A percentile compares a stretch with the other conserved stretches of the same genome.
Evolutionary conservation across 1,140 invertebrate species (phyloP).

Genomic region (Macrobrachium nipponense): DNA sequence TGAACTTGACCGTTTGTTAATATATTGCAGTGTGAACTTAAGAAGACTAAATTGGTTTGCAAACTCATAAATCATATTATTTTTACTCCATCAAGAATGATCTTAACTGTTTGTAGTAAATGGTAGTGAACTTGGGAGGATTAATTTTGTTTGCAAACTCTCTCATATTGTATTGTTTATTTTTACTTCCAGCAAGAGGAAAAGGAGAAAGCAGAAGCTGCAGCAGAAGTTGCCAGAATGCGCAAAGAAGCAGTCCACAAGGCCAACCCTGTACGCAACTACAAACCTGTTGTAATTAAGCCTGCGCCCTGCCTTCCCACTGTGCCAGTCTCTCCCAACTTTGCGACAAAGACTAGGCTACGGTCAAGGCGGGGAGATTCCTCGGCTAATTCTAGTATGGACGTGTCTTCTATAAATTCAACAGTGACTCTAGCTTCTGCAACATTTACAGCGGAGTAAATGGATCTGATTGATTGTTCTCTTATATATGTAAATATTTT

Average conservation of each 20-base stretch:
- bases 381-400: constrained; percentile 21
- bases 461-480: neutral
- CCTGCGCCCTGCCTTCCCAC: constrained; percentile 68
- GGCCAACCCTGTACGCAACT: constrained; percentile 69
- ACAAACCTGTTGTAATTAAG: constrained; percentile 67
- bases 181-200: constrained; percentile 56
- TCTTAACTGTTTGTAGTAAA: too few relatives aligned
- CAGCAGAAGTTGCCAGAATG: constrained; percentile 67
- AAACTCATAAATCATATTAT: too few relatives aligned
- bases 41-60: too few relatives aligned
- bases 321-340: constrained; percentile 68
- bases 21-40: too few relatives aligned
- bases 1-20: too few relatives aligned
- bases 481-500: too few relatives aligned
- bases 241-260: constrained; percentile 69
- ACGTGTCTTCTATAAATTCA: constrained; percentile 18
- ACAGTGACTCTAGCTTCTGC: constrained; percentile 2
- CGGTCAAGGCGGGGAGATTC: neutral
- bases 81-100: too few relatives aligned
- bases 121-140: too few relatives aligned
- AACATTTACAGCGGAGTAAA: constrained; percentile 31
- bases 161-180: neutral
- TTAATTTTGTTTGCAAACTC: neutral
- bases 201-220: constrained; percentile 66
- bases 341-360: constrained; percentile 64